Percentiles rank a stretch among this genome's conserved stretches.
These are phyloP conservation scores for Lacerta bilineata DNA, from an alignment of 2,797 vertebrate species.

Conservation along the genomic window DNA sequence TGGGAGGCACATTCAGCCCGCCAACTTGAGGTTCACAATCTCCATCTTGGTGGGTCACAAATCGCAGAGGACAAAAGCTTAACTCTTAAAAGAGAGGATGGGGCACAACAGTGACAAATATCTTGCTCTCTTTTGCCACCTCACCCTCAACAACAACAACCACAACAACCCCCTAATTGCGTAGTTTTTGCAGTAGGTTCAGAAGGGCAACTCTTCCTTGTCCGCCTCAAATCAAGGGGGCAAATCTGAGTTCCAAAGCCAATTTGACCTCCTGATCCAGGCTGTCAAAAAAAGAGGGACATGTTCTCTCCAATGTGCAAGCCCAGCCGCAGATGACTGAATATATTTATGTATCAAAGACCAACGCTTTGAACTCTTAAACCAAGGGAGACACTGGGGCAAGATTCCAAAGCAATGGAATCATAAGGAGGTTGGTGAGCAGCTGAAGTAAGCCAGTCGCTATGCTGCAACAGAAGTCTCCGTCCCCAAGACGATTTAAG, in stretches of 20 bases:
- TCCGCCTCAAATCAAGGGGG: background rate
- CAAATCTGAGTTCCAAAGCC: background rate
- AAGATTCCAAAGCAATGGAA: background rate
- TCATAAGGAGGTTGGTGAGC: background rate
- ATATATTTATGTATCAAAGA: slow-evolving; percentile 13
- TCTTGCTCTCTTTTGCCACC: background rate
- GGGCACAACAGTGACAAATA: background rate
- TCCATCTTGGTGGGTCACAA: background rate
- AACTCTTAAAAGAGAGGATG: background rate
- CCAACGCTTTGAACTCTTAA: background rate
- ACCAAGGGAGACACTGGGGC: background rate
- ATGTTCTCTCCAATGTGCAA: background rate
- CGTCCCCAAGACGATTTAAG: background rate
- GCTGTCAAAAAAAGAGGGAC: background rate
- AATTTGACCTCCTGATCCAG: background rate
- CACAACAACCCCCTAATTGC: background rate
- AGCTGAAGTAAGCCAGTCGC: background rate
- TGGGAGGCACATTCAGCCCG: no score
- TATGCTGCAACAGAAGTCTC: background rate
- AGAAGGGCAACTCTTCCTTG: background rate
- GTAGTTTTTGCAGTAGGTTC: background rate
- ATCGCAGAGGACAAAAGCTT: background rate
- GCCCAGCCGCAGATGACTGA: background rate
- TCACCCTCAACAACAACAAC: background rate
- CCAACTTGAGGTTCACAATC: no score